Evolutionary conservation across 2,888 invertebrate species (phyloP).

Genomic region (Tetranychus truncatus): DNA sequence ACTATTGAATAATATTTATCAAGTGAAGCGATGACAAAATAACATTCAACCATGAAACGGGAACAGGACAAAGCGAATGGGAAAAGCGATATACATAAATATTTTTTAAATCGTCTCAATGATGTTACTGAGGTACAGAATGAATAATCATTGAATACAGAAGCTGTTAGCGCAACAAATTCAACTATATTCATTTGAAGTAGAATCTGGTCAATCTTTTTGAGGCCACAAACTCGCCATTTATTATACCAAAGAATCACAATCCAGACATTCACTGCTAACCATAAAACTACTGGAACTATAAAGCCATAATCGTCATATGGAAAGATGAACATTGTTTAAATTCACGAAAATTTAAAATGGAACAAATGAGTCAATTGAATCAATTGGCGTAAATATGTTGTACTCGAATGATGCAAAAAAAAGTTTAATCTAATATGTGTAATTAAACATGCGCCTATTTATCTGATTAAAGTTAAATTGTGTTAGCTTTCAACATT

Average conservation of each 20-base stretch:
- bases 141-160: background rate
- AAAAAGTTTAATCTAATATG: too few species aligned
- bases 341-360: too few species aligned
- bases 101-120: background rate
- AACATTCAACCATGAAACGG: background rate
- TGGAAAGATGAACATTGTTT: too few species aligned
- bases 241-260: background rate
- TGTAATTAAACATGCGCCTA: too few species aligned
- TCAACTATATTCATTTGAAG: background rate
- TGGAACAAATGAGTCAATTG: too few species aligned
- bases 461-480: too few species aligned
- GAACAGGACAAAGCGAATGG: background rate
- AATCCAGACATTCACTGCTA: background rate
- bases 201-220: background rate
- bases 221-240: background rate
- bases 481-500: too few species aligned
- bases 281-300: too few species aligned
- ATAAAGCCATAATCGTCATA: too few species aligned
- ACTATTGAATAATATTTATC: slow-evolving; percentile 37
- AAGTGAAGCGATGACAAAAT: slow-evolving; percentile 29
- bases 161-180: background rate
- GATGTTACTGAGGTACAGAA: background rate
- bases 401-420: too few species aligned
- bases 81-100: background rate
- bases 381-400: too few species aligned